Evolutionary conservation across 2,113 vertebrate species (phyloP).

Genomic region (Axis porcinus): DNA sequence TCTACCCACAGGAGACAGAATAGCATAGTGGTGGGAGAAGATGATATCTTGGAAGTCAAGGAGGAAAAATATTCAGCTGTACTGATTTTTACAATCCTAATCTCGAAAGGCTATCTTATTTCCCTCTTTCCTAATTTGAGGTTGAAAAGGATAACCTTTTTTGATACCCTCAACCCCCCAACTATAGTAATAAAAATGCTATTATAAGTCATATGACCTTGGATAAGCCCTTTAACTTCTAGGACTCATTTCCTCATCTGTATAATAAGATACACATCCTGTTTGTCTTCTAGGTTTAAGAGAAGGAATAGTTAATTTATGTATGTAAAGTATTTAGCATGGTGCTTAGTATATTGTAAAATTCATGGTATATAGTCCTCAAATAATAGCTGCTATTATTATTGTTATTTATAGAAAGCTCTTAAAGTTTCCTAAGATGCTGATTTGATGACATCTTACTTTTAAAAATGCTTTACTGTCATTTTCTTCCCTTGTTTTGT

Average conservation of each 20-base stretch:
- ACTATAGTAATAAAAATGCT: not conserved
- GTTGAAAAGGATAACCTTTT: not conserved
- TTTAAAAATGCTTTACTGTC: not conserved
- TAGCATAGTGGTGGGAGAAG: not conserved
- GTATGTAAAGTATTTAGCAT: not conserved
- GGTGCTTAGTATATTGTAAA: not conserved
- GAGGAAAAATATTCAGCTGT: not conserved
- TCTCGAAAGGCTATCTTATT: not conserved
- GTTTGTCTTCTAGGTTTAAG: not conserved
- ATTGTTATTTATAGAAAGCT: not conserved
- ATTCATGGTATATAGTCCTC: not conserved
- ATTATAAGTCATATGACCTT: not conserved
- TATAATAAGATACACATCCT: not conserved
- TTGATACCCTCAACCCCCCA: not conserved
- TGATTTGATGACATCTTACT: not conserved
- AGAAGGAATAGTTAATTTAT: not conserved
- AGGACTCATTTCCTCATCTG: not conserved
- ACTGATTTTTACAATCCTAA: not conserved
- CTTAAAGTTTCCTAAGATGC: slow-evolving; percentile 1
- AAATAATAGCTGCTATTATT: not conserved
- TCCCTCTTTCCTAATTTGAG: not conserved
- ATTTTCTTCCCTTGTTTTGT: slow-evolving; percentile 1
- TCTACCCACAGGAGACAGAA: not conserved
- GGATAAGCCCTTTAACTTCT: not conserved
- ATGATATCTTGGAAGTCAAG: not conserved